Percentiles rank a stretch among this genome's conserved stretches.
phyloP scores from a whole-genome alignment of 2,888 invertebrate species.

The Lymantria dispar region DNA sequence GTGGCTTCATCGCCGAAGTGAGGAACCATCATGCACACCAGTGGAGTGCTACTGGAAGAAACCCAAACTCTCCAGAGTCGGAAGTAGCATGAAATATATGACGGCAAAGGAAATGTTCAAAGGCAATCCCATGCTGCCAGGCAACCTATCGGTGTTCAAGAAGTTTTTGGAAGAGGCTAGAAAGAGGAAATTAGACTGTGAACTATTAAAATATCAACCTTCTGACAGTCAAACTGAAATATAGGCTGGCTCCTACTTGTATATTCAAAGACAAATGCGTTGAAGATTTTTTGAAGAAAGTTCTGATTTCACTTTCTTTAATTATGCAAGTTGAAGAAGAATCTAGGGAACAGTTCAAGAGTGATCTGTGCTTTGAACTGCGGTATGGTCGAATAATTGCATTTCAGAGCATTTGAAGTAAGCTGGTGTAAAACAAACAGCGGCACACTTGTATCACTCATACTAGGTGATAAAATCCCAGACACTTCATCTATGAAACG shows the following conservation, averaged over 20 bases:
- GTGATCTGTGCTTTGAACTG: background rate
- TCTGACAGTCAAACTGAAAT: too few species aligned
- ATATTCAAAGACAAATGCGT: background rate
- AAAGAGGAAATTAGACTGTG: background rate
- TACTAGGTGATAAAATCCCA: background rate
- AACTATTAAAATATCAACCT: background rate
- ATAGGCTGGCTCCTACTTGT: background rate
- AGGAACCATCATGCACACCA: background rate
- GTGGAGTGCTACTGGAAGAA: constrained; percentile 4
- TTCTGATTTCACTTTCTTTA: background rate
- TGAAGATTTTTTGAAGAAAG: background rate
- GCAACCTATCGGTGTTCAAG: background rate
- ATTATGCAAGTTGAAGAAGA: background rate
- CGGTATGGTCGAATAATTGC: background rate
- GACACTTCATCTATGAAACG: background rate
- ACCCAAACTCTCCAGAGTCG: background rate
- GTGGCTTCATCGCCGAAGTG: background rate
- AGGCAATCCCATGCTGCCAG: background rate
- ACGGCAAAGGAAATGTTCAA: background rate
- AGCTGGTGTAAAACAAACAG: background rate
- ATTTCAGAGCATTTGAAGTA: background rate
- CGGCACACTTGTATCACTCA: background rate
- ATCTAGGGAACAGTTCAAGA: background rate
- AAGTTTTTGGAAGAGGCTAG: background rate
- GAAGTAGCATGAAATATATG: background rate